Evolutionary conservation across 1,140 invertebrate species (phyloP).

Genomic region (Drosophila murphyi): DNA sequence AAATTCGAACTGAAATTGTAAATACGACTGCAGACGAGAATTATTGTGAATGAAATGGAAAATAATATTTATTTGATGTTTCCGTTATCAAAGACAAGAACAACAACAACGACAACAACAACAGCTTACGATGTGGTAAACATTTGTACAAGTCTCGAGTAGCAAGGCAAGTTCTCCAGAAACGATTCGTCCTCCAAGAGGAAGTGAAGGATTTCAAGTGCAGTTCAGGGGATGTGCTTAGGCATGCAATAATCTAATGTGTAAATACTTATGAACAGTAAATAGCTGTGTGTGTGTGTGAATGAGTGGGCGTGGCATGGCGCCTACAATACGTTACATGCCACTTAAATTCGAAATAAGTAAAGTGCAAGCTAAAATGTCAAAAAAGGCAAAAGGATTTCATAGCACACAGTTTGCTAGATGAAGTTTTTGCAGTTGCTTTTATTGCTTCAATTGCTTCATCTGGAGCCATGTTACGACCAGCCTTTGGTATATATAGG

Average conservation of each 20-base stretch:
- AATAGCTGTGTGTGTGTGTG: conserved; percentile 27
- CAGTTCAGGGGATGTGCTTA: conserved; percentile 58
- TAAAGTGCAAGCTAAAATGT: conserved; percentile 49
- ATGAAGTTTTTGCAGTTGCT: conserved; percentile 41
- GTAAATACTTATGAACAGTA: conserved; percentile 72
- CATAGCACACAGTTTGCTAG: conserved; percentile 37
- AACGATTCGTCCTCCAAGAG: background rate
- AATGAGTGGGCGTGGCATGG: conserved; percentile 11
- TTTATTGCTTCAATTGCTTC: conserved; percentile 72
- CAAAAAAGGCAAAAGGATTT: conserved; percentile 34
- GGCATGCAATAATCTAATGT: conserved; percentile 81
- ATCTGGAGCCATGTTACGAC: conserved; percentile 26
- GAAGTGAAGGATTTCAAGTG: conserved; percentile 18
- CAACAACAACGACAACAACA: background rate
- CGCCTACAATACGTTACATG: conserved; percentile 64
- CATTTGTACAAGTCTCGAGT: conserved; percentile 66
- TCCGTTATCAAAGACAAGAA: conserved; percentile 49
- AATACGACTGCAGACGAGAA: conserved; percentile 27
- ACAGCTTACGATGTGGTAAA: conserved; percentile 16
- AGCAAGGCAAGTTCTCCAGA: conserved; percentile 54
- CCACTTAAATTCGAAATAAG: conserved; percentile 65
- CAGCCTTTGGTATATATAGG: conserved; percentile 7
- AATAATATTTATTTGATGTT: conserved; percentile 82
- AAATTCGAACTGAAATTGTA: conserved; percentile 41
- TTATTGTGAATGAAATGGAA: conserved; percentile 22